Percentiles rank a stretch among this genome's conserved stretches.
phyloP scores from a whole-genome alignment of 2,888 invertebrate genomes.

The Lasius platythorax region DNA sequence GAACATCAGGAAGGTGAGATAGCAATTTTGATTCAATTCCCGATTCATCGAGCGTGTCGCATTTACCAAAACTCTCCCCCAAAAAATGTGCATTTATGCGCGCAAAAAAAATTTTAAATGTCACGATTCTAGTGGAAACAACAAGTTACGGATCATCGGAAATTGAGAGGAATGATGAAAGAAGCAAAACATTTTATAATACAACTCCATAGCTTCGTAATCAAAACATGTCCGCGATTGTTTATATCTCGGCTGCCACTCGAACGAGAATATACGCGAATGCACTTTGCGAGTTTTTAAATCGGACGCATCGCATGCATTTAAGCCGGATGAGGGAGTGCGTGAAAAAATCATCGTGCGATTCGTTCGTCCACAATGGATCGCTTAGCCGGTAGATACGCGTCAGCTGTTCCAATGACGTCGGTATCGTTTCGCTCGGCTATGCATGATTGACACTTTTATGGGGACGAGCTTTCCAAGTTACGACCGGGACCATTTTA shows the following conservation, averaged over 20 bases:
- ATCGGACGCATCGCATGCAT: conserved; percentile 25
- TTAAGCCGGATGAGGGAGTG: conserved; percentile 48
- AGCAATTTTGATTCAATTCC: conserved; percentile 78
- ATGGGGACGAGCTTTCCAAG: conserved; percentile 80
- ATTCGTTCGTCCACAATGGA: conserved; percentile 79
- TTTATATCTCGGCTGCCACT: conserved; percentile 7
- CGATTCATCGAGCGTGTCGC: conserved; percentile 63
- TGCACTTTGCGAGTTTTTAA: conserved; percentile 46
- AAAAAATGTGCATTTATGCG: conserved; percentile 52
- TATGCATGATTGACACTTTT: conserved; percentile 83
- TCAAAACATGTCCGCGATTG: background rate
- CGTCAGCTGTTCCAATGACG: conserved; percentile 81
- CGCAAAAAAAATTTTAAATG: conserved; percentile 74
- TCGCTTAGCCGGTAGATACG: conserved; percentile 80
- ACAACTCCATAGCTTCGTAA: background rate
- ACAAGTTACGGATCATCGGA: background rate
- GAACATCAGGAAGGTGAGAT: conserved; percentile 52
- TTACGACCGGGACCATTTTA: conserved; percentile 75
- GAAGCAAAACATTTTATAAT: background rate
- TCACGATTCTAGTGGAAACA: background rate
- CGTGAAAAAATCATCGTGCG: conserved; percentile 68
- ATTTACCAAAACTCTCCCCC: conserved; percentile 53
- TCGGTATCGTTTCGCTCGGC: conserved; percentile 64
- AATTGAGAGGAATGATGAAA: background rate
- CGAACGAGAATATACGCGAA: conserved; percentile 11